Evolutionary conservation across 2,797 vertebrate genomes (phyloP), one percentile per base, ranked within the genome.

Genomic region (Characodon lateralis): DNA sequence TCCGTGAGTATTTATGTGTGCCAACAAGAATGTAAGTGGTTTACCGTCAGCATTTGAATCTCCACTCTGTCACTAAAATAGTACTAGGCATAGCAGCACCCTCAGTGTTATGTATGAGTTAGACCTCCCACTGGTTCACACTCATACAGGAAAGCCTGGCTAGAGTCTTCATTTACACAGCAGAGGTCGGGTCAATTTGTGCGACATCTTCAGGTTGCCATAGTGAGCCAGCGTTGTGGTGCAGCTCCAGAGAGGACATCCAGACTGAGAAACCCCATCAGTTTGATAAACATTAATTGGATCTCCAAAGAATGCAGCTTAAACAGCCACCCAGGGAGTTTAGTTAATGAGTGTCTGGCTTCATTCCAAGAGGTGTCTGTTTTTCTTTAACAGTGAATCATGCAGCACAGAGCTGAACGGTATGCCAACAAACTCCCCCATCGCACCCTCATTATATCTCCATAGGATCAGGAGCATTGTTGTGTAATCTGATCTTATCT

Each of bases 321-420:
- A 83, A 91, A 90, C 81, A 85, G 83, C 88, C 91, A 89, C 91
- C 89, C 90, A 84, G 92, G 89, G 88, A 90, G 89, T 71, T 89
- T 78, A 83, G 91, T 94, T 94, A 94, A 94, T 94, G 92, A 93
- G 83, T 90, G 81, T 74, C 85, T 87, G 85, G 82, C 85, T 90
- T 77, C 61, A 78, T 85, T 86, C 77, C 78, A 76, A 75, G 68
- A 82, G 89, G 85, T 74, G 78, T 85, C 86, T 91, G 85, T 92
- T 91, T 91, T 86, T 75, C 80, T 90, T 84, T 77, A 84, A 79
- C 84, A 20, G 79, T 94, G 92, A 93, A 79, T 92, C 93, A 91
- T 79, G 85, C 83, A 78, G 43, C 71, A 59, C 74, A 81, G 76
- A 84, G 78, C 84, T 74, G 81, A 80, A 77, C 75, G 69, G 79